Evolutionary conservation across 2,888 invertebrate species (phyloP), one percentile per base, ranked within the genome.

Genomic region (Drosophila robusta): DNA sequence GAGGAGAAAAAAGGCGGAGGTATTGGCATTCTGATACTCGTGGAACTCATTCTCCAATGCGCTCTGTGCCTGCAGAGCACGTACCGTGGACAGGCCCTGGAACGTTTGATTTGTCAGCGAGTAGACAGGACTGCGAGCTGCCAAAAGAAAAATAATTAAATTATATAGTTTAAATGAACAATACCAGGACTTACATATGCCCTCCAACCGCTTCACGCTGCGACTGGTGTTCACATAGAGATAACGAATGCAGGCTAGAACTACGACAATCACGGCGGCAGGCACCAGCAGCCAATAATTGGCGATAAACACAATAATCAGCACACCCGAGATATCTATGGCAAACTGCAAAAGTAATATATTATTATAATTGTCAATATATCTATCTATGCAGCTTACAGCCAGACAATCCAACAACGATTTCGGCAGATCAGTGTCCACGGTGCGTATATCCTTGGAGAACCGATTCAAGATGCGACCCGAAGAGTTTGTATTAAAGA

Each of bases 121-220:
- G 89, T 96, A 96, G 2, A 97, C 94, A 0, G 97, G 97, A 87
- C 96, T 96, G 61, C 96, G 94, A 58, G 95, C 96, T 96, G 34
- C 87, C 4, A 90, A 54, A 24, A 3, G 24, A 3, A 45, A 18
- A 18, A 41, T 1, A 0, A 38, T 18, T 32, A n/a, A 14, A 12
- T 32, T 16, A 4, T 5, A 8, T 0, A 16, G 4, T 12, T n/a
- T 4, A 24, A 14, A 12, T 14, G 26, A 22, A 22, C n/a, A 34
- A 38, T 0, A 22, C 9, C 7, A 18, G n/a, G 4, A 79, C 91
- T 90, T 88, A 92, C 92, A 90, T 51, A 92, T 90, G 7, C 92
- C 90, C 68, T 93, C 93, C 11, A 93, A 80, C 4, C 91, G 87
- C 79, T 92, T 95, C 7, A 95, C 89, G 78, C 93, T 94, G 34